A percentile compares a stretch with the other conserved stretches of the same genome.
These are phyloP conservation scores for Mnemiopsis leidyi DNA, from an alignment of 37 sponge, comb jelly and placozoan genomes.

Conservation along the genomic window DNA sequence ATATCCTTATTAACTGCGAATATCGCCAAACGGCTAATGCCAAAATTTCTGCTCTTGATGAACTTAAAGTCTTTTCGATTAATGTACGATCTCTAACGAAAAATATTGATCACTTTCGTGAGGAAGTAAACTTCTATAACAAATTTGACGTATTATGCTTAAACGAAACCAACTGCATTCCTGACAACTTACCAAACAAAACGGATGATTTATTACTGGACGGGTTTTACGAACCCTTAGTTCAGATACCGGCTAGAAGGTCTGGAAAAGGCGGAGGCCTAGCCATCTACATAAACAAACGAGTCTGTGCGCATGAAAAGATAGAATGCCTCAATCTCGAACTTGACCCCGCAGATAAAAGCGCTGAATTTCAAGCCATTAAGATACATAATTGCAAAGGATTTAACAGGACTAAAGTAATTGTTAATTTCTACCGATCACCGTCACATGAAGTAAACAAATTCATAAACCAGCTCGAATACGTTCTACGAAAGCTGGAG, in stretches of 20 bases:
- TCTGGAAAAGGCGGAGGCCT: too few relatives aligned
- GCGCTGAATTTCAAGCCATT: too few relatives aligned
- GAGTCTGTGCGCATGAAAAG: too few relatives aligned
- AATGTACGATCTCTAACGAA: neutral
- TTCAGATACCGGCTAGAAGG: neutral
- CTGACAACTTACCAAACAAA: neutral
- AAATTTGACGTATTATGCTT: neutral
- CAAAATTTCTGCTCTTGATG: neutral
- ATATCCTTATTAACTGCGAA: neutral
- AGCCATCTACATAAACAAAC: too few relatives aligned
- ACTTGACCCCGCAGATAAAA: too few relatives aligned
- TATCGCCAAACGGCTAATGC: neutral
- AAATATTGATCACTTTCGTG: neutral
- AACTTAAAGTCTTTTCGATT: neutral
- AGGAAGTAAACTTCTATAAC: neutral
- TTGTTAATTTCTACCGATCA: too few relatives aligned
- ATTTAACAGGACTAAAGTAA: too few relatives aligned
- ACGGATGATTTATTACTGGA: neutral
- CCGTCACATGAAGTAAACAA: too few relatives aligned
- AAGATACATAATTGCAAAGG: too few relatives aligned
- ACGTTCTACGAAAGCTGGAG: too few relatives aligned
- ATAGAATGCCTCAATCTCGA: too few relatives aligned
- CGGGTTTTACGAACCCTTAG: neutral
- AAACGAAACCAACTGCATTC: neutral
- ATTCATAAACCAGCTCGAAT: too few relatives aligned